Percentiles rank a stretch among this genome's conserved stretches.
These are phyloP conservation scores for Pseudomyrmex concolor DNA, from an alignment of 1,140 invertebrate species.

Conservation along the genomic window DNA sequence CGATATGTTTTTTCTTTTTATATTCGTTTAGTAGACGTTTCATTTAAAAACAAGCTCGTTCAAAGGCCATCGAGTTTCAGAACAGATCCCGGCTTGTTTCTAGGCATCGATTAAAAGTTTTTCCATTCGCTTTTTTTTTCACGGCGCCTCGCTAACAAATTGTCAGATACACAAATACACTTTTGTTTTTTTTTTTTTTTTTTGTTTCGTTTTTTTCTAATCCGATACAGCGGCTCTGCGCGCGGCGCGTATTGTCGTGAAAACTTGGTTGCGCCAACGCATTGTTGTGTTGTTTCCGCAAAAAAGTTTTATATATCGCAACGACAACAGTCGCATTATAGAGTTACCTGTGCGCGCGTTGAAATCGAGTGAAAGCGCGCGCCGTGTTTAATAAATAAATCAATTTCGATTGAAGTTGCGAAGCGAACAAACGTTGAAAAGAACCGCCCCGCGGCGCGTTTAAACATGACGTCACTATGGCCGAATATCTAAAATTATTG, in stretches of 20 bases:
- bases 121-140: background rate
- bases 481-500: too few relatives aligned
- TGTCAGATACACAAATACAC: background rate
- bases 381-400: too few relatives aligned
- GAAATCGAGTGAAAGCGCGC: too few relatives aligned
- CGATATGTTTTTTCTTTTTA: too few relatives aligned
- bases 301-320: too few relatives aligned
- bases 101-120: background rate
- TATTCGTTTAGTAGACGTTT: background rate
- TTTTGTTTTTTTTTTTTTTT: background rate
- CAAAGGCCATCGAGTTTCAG: background rate
- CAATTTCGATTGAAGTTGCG: too few relatives aligned
- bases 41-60: conserved; percentile 48
- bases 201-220: background rate
- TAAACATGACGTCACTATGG: too few relatives aligned
- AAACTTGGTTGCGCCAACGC: background rate
- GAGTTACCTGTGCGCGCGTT: too few relatives aligned
- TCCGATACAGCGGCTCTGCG: background rate
- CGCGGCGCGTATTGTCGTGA: background rate
- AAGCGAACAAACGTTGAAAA: too few relatives aligned
- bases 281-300: background rate
- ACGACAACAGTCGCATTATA: too few relatives aligned
- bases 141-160: conserved; percentile 26
- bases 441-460: too few relatives aligned
- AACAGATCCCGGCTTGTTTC: background rate